Conservation (phyloP, 1,140 invertebrate species). For the Sinella curviseta region DNA sequence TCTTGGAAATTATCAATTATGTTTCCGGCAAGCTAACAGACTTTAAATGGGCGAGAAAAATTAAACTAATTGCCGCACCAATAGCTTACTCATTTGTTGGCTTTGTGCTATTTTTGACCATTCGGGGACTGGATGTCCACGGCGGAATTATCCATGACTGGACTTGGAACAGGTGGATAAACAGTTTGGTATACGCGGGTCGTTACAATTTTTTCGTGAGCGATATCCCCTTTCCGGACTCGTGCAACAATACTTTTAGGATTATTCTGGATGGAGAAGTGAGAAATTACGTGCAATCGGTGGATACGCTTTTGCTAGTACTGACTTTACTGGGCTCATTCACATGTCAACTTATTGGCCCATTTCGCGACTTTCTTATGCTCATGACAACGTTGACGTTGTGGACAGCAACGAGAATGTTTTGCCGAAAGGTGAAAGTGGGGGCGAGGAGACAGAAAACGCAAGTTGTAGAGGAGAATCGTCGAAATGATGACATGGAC, state of each 20-base stretch:
- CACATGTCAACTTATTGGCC: neutral
- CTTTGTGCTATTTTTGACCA: neutral
- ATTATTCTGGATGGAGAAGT: neutral
- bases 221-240: neutral
- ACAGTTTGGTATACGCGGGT: neutral
- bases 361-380: neutral
- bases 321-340: neutral
- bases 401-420: neutral
- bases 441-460: neutral
- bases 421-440: neutral
- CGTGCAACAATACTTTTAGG: neutral
- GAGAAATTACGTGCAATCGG: neutral
- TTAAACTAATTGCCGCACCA: neutral
- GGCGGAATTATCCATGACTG: neutral
- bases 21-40: neutral
- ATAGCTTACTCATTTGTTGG: neutral
- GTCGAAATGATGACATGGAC: neutral
- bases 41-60: neutral
- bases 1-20: neutral
- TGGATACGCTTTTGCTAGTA: neutral
- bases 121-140: neutral
- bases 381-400: neutral
- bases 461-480: neutral
- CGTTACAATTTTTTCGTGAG: neutral
- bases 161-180: neutral